Conservation (phyloP, 64 coral and sea anemone genomes). For the Dendronephthya gigantea region DNA sequence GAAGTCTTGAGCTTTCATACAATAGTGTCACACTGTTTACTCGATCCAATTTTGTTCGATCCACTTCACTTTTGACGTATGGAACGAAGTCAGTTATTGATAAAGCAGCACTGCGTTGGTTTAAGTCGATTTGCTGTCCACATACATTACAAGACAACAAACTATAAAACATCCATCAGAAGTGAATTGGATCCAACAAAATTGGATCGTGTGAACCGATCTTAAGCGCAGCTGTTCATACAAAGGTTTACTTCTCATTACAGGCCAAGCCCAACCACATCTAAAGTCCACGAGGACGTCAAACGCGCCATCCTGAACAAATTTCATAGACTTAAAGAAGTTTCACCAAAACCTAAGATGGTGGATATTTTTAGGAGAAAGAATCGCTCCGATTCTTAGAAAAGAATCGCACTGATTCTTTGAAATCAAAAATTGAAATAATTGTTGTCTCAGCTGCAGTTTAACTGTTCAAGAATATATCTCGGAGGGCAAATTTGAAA, state of each 20-base stretch:
- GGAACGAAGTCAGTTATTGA: too few species aligned
- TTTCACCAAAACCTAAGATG: slow-evolving; percentile 89
- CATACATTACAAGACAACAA: too few species aligned
- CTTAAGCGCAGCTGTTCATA: neutral
- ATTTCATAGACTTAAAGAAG: slow-evolving; percentile 83
- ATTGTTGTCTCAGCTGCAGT: neutral
- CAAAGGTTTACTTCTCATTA: slow-evolving; percentile 11
- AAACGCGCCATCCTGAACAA: slow-evolving; percentile 86
- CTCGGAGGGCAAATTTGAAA: too few species aligned
- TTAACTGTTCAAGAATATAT: too few species aligned
- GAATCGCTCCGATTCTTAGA: slow-evolving; percentile 55
- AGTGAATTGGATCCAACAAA: too few species aligned
- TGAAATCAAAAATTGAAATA: neutral
- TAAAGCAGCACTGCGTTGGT: too few species aligned
- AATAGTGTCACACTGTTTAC: neutral
- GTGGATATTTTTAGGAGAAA: slow-evolving; percentile 87
- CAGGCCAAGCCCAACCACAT: slow-evolving; percentile 33
- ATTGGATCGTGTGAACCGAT: neutral
- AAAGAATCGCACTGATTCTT: slow-evolving; percentile 50
- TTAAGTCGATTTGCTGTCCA: too few species aligned
- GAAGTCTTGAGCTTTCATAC: too few species aligned
- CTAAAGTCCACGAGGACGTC: slow-evolving; percentile 65
- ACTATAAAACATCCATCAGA: too few species aligned
- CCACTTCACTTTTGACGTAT: too few species aligned
- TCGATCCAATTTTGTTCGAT: too few species aligned